Conservation (phyloP, 2,797 vertebrate genomes). For the Microhierax caerulescens region DNA sequence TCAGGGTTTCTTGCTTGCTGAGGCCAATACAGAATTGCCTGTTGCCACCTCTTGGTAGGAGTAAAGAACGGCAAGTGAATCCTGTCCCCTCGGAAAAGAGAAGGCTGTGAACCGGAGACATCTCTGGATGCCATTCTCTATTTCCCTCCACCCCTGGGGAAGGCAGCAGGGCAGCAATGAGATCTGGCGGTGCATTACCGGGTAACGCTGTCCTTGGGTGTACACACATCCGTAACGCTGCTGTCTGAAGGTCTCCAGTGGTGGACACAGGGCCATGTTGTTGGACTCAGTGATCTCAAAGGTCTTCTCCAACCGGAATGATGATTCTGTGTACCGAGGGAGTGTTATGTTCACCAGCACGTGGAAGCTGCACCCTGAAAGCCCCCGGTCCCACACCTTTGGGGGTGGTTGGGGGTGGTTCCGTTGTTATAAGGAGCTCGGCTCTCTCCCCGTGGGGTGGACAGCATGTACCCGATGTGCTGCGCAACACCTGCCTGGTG, state of each 20-base stretch:
- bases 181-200: neutral
- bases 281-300: neutral
- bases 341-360: accelerated
- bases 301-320: neutral
- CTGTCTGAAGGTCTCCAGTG: neutral
- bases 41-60: neutral
- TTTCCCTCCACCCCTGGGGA: neutral
- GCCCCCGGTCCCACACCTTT: neutral
- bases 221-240: neutral
- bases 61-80: neutral
- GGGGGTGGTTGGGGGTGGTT: neutral
- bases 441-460: neutral
- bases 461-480: accelerated
- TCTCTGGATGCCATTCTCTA: accelerated
- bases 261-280: neutral
- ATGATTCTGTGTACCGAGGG: neutral
- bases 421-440: neutral
- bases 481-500: neutral
- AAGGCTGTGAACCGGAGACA: neutral
- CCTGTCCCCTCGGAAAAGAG: neutral
- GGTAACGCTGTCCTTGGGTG: neutral
- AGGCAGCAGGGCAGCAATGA: neutral
- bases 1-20: neutral
- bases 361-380: neutral
- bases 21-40: neutral